Percentiles rank a stretch among this genome's conserved stretches.
Evolutionary conservation across 2,797 vertebrate genomes (phyloP).

Genomic region (Tarsius wallacei): DNA sequence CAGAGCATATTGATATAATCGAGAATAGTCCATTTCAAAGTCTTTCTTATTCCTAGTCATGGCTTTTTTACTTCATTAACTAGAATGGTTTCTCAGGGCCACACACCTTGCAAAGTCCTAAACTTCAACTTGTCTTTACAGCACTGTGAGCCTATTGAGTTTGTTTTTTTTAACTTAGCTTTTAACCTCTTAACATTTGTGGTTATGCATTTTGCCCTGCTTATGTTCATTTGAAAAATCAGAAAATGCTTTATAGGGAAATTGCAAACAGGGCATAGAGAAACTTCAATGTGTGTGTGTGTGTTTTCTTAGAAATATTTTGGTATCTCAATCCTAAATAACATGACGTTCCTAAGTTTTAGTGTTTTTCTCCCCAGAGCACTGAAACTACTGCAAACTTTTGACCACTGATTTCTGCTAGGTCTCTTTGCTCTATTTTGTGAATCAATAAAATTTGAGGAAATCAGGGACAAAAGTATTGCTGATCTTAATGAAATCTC

Average conservation of each 20-base stretch:
- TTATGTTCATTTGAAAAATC: background rate
- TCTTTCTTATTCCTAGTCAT: background rate
- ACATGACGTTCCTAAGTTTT: background rate
- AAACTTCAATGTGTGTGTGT: background rate
- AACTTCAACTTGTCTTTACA: background rate
- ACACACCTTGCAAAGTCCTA: background rate
- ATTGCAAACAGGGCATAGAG: background rate
- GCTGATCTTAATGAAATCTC: background rate
- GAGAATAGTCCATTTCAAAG: background rate
- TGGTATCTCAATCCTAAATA: background rate
- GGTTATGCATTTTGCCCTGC: background rate
- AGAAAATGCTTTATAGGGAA: background rate
- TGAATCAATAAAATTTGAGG: background rate
- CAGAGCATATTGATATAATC: background rate
- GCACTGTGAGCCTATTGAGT: background rate
- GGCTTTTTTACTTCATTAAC: background rate
- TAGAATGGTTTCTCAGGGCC: background rate
- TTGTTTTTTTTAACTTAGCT: background rate
- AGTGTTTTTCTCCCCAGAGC: background rate
- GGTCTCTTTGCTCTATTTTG: background rate
- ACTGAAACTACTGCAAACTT: background rate
- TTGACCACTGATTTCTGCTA: background rate
- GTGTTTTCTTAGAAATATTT: background rate
- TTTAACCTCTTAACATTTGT: background rate
- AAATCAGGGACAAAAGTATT: background rate